Percentiles rank a stretch among this genome's conserved stretches.
Evolutionary conservation across 2,797 vertebrate genomes (phyloP).

Genomic region (Catharus ustulatus): DNA sequence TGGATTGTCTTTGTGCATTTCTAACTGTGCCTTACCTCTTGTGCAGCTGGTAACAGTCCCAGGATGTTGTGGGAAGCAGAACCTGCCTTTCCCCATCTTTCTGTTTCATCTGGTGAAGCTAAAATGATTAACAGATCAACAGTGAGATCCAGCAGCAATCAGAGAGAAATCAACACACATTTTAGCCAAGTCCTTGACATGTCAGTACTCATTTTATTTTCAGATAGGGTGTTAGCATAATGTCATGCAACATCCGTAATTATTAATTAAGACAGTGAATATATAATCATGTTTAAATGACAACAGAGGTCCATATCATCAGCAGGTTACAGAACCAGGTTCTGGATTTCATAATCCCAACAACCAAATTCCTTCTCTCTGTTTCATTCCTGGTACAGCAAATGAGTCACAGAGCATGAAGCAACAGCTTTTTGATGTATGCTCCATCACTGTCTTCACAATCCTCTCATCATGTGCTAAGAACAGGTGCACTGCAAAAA

Average conservation of each 20-base stretch:
- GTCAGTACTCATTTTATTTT: constrained; percentile 33
- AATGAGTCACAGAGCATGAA: not conserved
- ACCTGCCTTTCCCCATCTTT: not conserved
- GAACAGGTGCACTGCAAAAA: not conserved
- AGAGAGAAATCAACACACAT: constrained; percentile 28
- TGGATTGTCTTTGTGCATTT: not conserved
- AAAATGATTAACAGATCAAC: constrained; percentile 12
- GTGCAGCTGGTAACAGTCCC: not conserved
- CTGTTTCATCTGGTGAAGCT: not conserved
- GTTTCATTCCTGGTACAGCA: not conserved
- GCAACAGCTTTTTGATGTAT: not conserved
- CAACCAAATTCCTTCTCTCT: not conserved
- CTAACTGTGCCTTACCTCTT: not conserved
- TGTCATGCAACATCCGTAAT: not conserved
- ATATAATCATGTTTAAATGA: not conserved
- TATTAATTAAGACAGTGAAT: constrained; percentile 26
- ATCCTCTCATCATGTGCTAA: not conserved
- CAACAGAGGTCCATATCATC: not conserved
- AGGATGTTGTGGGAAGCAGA: not conserved
- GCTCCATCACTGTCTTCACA: not conserved
- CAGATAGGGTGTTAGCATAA: not conserved
- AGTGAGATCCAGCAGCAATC: not conserved
- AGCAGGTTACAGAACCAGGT: not conserved
- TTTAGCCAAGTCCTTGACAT: not conserved
- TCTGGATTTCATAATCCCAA: constrained; percentile 25